These are phyloP conservation scores for Slavum lentiscoides DNA, from an alignment of 2,888 invertebrate genomes.

Conservation along the genomic window DNA sequence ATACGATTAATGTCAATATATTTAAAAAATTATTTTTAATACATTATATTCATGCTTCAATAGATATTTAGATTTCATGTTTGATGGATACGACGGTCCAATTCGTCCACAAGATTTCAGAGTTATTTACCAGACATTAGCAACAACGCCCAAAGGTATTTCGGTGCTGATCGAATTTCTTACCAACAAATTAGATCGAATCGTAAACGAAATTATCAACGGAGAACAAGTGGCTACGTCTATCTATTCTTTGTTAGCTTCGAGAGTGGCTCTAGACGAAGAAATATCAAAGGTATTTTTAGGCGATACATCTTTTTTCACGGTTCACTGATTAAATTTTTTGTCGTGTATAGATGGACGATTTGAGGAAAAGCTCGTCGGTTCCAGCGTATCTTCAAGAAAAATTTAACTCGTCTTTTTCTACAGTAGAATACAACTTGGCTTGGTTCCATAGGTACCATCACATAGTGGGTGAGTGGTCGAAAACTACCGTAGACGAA, in stretches of 20 bases:
- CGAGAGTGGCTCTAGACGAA: neutral
- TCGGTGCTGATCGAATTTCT: slow-evolving; percentile 30
- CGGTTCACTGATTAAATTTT: neutral
- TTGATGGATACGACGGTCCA: slow-evolving; percentile 21
- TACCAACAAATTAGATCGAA: slow-evolving; percentile 16
- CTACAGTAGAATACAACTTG: neutral
- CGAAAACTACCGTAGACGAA: neutral
- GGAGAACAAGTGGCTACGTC: slow-evolving; percentile 26
- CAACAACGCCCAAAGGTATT: neutral
- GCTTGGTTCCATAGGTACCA: neutral
- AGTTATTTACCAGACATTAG: slow-evolving; percentile 25
- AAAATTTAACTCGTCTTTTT: neutral
- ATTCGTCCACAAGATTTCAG: slow-evolving; percentile 40
- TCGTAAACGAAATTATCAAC: slow-evolving; percentile 14
- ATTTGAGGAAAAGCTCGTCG: neutral
- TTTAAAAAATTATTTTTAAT: no score
- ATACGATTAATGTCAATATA: no score
- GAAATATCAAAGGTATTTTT: neutral
- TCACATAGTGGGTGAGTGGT: neutral
- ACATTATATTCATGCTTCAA: no score
- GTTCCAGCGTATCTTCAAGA: neutral
- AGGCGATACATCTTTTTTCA: no score
- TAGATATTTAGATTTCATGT: slow-evolving; percentile 19
- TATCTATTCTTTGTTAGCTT: slow-evolving; percentile 19
- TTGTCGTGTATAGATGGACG: slow-evolving; percentile 6